phyloP scores from a whole-genome alignment of 2,797 vertebrate species.

The Argyrosomus regius region DNA sequence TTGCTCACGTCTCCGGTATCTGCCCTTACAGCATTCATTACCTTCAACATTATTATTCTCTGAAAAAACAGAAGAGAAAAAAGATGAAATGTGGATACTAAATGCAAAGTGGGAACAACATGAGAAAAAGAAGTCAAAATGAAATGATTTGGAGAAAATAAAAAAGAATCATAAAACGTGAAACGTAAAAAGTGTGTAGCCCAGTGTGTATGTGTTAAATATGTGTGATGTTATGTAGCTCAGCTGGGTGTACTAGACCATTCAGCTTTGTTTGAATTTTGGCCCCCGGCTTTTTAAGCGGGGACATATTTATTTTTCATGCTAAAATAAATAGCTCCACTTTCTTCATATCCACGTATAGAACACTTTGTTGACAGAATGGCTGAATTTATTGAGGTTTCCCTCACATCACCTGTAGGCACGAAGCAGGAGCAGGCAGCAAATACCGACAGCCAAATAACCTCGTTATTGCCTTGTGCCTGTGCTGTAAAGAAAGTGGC shows the following conservation, averaged over 20 bases:
- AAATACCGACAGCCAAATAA: conserved; percentile 80
- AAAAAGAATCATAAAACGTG: conserved; percentile 15
- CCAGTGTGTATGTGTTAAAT: conserved; percentile 31
- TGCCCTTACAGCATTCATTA: conserved; percentile 64
- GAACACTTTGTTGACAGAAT: conserved; percentile 77
- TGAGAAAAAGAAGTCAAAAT: conserved; percentile 9
- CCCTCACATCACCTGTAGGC: conserved; percentile 78
- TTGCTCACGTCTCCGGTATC: conserved; percentile 47
- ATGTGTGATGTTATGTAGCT: conserved; percentile 59
- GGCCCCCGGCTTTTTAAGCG: conserved; percentile 54
- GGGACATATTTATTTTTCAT: conserved; percentile 74
- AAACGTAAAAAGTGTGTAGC: conserved; percentile 23
- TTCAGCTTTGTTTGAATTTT: conserved; percentile 70
- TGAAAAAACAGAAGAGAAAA: conserved; percentile 45
- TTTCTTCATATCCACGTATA: conserved; percentile 71
- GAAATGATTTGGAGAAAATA: conserved; percentile 44
- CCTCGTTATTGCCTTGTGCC: conserved; percentile 78
- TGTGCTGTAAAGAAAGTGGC: conserved; percentile 69
- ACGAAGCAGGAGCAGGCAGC: conserved; percentile 65
- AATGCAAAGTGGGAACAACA: conserved; percentile 34
- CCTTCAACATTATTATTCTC: conserved; percentile 62
- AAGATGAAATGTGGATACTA: conserved; percentile 38
- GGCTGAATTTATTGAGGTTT: conserved; percentile 76
- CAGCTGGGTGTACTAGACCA: conserved; percentile 58
- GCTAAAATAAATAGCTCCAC: conserved; percentile 78